Base-by-base conservation (phyloP, 2,888 invertebrate genomes). In the Proisotoma minuta region DNA sequence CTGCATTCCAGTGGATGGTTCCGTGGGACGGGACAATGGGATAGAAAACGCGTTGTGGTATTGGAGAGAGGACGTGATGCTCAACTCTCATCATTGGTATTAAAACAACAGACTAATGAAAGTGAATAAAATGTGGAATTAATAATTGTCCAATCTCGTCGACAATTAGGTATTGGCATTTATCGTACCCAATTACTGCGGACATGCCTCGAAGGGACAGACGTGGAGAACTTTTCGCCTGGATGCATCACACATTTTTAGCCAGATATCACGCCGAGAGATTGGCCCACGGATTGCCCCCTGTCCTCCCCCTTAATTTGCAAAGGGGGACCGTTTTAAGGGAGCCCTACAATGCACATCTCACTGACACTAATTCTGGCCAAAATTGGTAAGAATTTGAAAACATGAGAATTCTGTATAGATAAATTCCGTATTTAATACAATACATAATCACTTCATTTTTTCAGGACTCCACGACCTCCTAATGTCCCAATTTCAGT, bases 201-300 rank as follows among this genome's bases (percentile, higher is more conserved):
- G 57, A 53, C 8, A 51, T 40, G 20, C 63, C 63, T 10, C 22
- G 28, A 20, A 60, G 59, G 39, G 63, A 66, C 29, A 52, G 63
- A 56, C 57, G 63, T 52, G 89, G 89, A 0, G 89, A 89, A 75
- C 82, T 89, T 24, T 88, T 89, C 79, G 89, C 85, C 74, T 88
- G 87, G 75, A 87, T 88, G 87, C 88, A 88, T 74, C 82, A 87
- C 75, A 88, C 87, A 78, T 82, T 87, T 59, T 78, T 84, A 57
- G 83, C 83, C 24, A 63, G 66, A 24, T 67, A 59, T 47, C 64
- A 64, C 26, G 51, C 51, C 18, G 67, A 67, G 56, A 40, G 67
- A 5, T 51, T 67, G 20, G 56, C 64, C 15, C 51, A 59, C 39
- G 62, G 62, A 1, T 49, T 67, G 8, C 57, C 62, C 18, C 18